Evolutionary conservation across 1,140 invertebrate species (phyloP), one percentile per base, ranked within the genome.

Genomic region (Chionoecetes opilio): DNA sequence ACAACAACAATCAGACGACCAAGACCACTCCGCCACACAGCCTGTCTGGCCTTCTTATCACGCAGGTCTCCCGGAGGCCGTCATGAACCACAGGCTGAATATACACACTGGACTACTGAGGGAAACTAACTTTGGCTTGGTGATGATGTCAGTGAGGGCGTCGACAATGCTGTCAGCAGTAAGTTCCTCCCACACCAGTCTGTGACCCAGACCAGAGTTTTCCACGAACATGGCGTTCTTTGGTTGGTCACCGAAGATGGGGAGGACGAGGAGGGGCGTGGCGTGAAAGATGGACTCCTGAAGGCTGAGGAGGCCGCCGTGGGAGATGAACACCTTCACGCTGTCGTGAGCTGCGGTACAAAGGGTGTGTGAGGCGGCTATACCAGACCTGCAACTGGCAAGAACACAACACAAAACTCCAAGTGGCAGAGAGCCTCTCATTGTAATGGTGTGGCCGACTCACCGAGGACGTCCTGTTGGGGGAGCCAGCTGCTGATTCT

Each of bases 391-490:
- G 3, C 31, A n/a, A n/a, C n/a, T 38, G 29, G 17, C 29, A 21
- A 35, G 29, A 46, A 5, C 17, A 46, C 37, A 90, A n/a, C n/a
- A n/a, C n/a, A n/a, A n/a, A n/a, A n/a, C 21, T 29, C 29, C 29
- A 31, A 29, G 3, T 26, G 32, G 14, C 26, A 9, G 11, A 37
- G 41, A 84, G 21, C 5, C 11, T 37, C 32, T 37, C n/a, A 29
- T 91, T 63, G 32, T 63, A 63, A 26, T 35, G 6, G 53, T 11
- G 29, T 31, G 14, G 31, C 2, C 41, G 11, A 87, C 91, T 88
- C 32, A 95, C 94, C 94, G 41, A 95, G 63, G 86, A 95, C 87
- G 34, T 95, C 94, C 82, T 94, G 94, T 89, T 94, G 94, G 3
- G 94, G 89, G 26, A 94, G 82, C 94, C 94, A 94, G 31, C 86